A percentile compares a stretch with the other conserved stretches of the same genome.
Evolutionary conservation across 2,888 invertebrate genomes (phyloP).

Genomic region (Monochamus alternatus): DNA sequence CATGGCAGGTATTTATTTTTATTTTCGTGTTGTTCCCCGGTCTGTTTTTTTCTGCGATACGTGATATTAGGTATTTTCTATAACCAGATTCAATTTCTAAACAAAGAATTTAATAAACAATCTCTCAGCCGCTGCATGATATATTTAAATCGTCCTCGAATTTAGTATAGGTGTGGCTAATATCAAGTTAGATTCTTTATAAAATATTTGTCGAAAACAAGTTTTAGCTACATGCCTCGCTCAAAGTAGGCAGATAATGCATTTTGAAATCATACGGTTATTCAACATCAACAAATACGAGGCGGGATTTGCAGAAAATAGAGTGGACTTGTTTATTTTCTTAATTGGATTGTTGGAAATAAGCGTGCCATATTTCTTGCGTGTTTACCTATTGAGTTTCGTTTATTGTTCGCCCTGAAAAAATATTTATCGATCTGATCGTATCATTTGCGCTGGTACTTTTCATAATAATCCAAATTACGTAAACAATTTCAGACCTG

Average conservation of each 20-base stretch:
- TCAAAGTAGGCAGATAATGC: conserved; percentile 6
- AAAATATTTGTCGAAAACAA: conserved; percentile 29
- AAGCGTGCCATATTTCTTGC: not conserved
- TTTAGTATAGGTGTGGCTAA: conserved; percentile 34
- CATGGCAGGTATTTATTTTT: not conserved
- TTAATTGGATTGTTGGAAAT: not conserved
- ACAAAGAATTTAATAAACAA: conserved; percentile 31
- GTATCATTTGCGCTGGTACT: not conserved
- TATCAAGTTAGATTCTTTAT: conserved; percentile 29
- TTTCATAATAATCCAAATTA: not conserved
- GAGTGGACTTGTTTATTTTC: not conserved
- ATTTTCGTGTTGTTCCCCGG: not conserved
- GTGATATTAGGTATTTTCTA: not conserved
- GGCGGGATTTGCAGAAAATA: not conserved
- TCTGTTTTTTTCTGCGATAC: not conserved
- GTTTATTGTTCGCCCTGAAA: conserved; percentile 8
- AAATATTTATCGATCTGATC: not conserved
- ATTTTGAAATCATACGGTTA: conserved; percentile 2
- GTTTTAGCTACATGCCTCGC: conserved; percentile 24
- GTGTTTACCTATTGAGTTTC: not conserved
- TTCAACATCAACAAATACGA: not conserved
- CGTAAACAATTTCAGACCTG: not conserved
- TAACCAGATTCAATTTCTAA: conserved; percentile 20
- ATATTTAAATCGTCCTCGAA: conserved; percentile 32
- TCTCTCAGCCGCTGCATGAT: conserved; percentile 16